Evolutionary conservation across 1,140 invertebrate genomes (phyloP).

Genomic region (Saxidomus purpurata): DNA sequence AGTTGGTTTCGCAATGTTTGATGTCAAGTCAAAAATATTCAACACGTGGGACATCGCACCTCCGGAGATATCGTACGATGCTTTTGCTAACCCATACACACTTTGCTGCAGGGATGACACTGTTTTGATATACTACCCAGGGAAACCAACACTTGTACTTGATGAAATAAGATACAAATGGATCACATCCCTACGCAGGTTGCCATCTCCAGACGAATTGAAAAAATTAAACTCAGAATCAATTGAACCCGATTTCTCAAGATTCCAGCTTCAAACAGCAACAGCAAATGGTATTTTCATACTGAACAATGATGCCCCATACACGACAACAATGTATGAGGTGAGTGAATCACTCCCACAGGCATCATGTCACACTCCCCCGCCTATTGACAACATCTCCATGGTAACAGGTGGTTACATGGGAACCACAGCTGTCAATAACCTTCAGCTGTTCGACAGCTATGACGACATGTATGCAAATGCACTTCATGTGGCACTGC

Average conservation of each 20-base stretch:
- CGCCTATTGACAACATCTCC: slow-evolving; percentile 84
- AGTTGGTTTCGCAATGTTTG: slow-evolving; percentile 85
- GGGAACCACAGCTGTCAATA: slow-evolving; percentile 68
- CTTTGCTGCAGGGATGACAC: slow-evolving; percentile 82
- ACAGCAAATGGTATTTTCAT: slow-evolving; percentile 81
- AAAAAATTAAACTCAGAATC: slow-evolving; percentile 64
- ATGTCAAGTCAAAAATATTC: slow-evolving; percentile 82
- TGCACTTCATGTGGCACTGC: slow-evolving; percentile 79
- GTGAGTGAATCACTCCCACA: slow-evolving; percentile 80
- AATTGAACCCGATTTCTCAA: slow-evolving; percentile 75
- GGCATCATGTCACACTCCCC: slow-evolving; percentile 80
- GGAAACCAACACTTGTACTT: slow-evolving; percentile 81
- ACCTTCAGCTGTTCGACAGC: slow-evolving; percentile 73
- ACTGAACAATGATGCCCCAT: slow-evolving; percentile 83
- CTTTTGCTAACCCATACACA: slow-evolving; percentile 81
- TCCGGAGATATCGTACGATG: slow-evolving; percentile 83
- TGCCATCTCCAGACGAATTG: slow-evolving; percentile 70
- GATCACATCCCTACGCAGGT: slow-evolving; percentile 79
- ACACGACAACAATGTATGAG: slow-evolving; percentile 81
- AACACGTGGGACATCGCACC: slow-evolving; percentile 80
- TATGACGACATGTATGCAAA: slow-evolving; percentile 84
- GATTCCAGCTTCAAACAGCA: slow-evolving; percentile 80
- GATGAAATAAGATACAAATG: slow-evolving; percentile 83
- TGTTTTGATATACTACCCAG: slow-evolving; percentile 82
- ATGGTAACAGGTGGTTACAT: slow-evolving; percentile 80